Evolutionary conservation across 2,888 invertebrate genomes (phyloP).

Genomic region (Schizaphis graminum): DNA sequence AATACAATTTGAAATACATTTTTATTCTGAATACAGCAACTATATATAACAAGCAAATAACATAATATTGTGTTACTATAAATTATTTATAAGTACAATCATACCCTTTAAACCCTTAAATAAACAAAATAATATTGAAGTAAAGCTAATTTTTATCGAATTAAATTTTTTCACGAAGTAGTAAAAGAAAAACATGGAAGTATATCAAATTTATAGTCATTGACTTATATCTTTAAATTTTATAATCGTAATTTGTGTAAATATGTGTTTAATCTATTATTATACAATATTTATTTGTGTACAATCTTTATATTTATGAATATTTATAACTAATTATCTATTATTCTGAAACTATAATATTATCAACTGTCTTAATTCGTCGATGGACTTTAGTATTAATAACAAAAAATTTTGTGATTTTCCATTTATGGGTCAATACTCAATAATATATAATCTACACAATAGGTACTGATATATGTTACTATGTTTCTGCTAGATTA

Average conservation of each 20-base stretch:
- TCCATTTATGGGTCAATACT: neutral
- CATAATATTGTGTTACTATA: neutral
- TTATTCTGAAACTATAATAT: neutral
- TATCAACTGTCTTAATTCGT: neutral
- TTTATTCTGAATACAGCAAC: neutral
- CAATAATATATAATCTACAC: neutral
- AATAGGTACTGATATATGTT: neutral
- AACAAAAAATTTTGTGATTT: neutral
- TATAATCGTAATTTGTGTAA: neutral
- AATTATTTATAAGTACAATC: neutral
- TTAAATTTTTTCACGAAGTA: neutral
- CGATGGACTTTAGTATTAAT: neutral
- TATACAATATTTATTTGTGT: neutral
- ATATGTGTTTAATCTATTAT: neutral
- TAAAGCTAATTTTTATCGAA: neutral
- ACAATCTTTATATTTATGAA: neutral
- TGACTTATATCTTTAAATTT: neutral
- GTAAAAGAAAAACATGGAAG: neutral
- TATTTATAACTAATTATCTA: neutral
- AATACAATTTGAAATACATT: neutral
- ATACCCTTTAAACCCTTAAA: neutral
- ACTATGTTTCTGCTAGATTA: neutral
- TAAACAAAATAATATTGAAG: too few relatives aligned
- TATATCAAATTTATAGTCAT: neutral
- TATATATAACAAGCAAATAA: neutral